Percentiles rank a stretch among this genome's conserved stretches.
Evolutionary conservation across 1,140 invertebrate genomes (phyloP).

Genomic region (Stegodyphus dumicola): DNA sequence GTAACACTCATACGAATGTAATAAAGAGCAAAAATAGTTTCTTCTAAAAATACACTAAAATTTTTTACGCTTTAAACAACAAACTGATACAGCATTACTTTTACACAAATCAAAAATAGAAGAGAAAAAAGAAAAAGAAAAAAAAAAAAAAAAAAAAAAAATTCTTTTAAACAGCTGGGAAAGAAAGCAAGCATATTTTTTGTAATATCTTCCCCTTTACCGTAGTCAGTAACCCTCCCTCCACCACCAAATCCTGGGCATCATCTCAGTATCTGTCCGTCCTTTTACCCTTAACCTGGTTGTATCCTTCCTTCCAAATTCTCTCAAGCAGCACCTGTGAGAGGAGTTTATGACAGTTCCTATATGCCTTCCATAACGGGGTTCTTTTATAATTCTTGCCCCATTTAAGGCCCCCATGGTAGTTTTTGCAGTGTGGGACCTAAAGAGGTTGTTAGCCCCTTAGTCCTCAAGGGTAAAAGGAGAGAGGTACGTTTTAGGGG

Average conservation of each 20-base stretch:
- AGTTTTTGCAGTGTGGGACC: background rate
- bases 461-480: constrained; percentile 47
- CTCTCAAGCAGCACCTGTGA: constrained; percentile 10
- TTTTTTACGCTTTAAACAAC: too few relatives aligned
- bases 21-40: too few relatives aligned
- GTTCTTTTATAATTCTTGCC: constrained; percentile 4
- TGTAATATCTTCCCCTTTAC: too few relatives aligned
- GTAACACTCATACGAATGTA: too few relatives aligned
- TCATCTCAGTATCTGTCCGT: background rate
- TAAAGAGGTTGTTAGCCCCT: constrained; percentile 45
- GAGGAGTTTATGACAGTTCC: background rate
- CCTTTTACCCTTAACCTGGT: constrained; percentile 12
- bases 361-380: background rate
- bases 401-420: background rate
- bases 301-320: constrained; percentile 8
- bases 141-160: too few relatives aligned
- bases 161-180: too few relatives aligned
- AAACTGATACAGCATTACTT: too few relatives aligned
- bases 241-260: background rate
- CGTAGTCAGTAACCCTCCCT: background rate
- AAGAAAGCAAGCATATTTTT: too few relatives aligned
- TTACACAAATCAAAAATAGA: too few relatives aligned
- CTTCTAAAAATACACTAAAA: too few relatives aligned
- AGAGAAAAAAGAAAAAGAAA: too few relatives aligned
- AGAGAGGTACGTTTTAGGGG: constrained; percentile 3